Conservation (phyloP, 1,140 invertebrate species). For the Contarinia nasturtii region DNA sequence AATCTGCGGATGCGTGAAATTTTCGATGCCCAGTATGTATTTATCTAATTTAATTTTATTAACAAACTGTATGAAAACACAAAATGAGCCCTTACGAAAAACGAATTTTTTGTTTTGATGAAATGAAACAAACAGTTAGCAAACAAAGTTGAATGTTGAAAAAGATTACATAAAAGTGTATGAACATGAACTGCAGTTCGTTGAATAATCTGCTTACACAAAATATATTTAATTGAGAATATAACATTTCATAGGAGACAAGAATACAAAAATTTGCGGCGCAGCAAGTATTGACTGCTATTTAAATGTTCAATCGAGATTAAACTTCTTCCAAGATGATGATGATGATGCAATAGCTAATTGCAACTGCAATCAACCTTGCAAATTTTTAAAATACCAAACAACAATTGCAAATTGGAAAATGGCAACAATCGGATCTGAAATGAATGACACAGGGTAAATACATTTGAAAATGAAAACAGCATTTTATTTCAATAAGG, state of each 20-base stretch:
- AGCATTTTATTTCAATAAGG: no score
- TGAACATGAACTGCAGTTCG: not conserved
- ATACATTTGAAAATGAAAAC: no score
- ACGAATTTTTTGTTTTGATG: no score
- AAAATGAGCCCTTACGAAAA: no score
- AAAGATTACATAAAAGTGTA: not conserved
- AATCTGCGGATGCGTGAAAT: constrained; percentile 27
- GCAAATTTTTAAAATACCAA: constrained; percentile 34
- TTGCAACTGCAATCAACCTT: constrained; percentile 37
- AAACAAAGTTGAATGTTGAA: not conserved
- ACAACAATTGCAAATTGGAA: no score
- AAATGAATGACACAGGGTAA: constrained; percentile 40
- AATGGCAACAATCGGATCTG: no score
- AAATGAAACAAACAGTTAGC: no score
- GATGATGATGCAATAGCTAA: constrained; percentile 13
- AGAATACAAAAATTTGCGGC: constrained; percentile 35
- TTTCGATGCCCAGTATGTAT: constrained; percentile 34
- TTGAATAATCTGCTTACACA: constrained; percentile 3
- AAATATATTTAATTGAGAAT: no score
- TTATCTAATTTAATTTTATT: no score
- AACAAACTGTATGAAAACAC: no score
- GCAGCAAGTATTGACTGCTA: constrained; percentile 28
- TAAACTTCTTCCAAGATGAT: constrained; percentile 14
- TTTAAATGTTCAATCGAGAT: constrained; percentile 19
- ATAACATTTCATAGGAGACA: constrained; percentile 19